phyloP scores from a whole-genome alignment of 2,113 vertebrate species.

The Jacana jacana region DNA sequence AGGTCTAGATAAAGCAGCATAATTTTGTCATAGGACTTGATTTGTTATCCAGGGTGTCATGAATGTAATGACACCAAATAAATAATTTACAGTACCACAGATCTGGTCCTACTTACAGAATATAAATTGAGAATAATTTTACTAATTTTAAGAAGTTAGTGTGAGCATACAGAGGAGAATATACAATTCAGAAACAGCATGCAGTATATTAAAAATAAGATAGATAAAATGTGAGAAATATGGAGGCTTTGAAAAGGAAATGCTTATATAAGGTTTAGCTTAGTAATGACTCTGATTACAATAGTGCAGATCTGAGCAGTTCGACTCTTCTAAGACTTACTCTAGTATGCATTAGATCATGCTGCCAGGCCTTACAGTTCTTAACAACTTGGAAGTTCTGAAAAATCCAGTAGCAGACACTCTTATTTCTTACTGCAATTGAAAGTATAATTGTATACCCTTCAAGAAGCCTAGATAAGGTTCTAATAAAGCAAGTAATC shows the following conservation, averaged over 20 bases:
- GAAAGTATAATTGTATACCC: background rate
- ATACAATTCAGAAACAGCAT: background rate
- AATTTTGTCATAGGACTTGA: constrained; percentile 29
- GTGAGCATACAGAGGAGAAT: background rate
- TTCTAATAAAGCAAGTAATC: background rate
- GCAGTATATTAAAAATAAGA: background rate
- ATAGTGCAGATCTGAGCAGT: background rate
- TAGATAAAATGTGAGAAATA: background rate
- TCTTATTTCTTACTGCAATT: background rate
- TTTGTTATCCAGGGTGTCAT: constrained; percentile 3
- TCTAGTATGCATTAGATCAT: background rate
- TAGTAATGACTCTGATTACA: background rate
- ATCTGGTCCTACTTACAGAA: background rate
- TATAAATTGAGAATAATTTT: background rate
- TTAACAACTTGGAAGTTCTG: background rate
- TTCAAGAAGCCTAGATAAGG: background rate
- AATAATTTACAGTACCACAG: constrained; percentile 17
- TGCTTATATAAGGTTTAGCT: background rate
- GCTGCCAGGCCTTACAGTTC: background rate
- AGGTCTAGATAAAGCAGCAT: constrained; percentile 12
- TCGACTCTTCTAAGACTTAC: background rate
- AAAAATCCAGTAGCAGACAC: background rate
- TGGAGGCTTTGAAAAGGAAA: background rate
- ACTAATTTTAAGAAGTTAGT: background rate
- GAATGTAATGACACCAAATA: constrained; percentile 24